A percentile compares a stretch with the other conserved stretches of the same genome.
Evolutionary conservation across 1,140 invertebrate genomes (phyloP).

Genomic region (Drosophila tani): DNA sequence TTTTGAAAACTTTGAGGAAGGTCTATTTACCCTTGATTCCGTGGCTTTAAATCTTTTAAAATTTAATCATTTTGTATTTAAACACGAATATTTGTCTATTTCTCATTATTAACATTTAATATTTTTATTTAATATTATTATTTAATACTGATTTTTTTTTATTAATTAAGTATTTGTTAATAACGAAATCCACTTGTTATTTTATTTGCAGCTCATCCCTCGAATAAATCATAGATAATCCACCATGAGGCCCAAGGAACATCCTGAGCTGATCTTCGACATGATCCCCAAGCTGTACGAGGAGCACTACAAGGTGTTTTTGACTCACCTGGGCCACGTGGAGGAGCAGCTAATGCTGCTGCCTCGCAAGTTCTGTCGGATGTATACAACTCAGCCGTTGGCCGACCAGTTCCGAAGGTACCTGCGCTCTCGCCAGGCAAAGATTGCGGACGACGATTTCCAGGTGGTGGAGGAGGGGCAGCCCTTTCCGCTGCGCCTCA

Average conservation of each 20-base stretch:
- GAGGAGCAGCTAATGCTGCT: constrained; percentile 35
- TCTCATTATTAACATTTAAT: too few species aligned
- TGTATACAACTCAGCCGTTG: constrained; percentile 61
- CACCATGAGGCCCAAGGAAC: constrained; percentile 54
- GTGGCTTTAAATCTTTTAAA: too few species aligned
- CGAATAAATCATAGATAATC: not conserved
- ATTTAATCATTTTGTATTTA: too few species aligned
- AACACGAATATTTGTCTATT: too few species aligned
- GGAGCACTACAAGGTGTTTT: constrained; percentile 48
- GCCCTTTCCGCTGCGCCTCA: constrained; percentile 50
- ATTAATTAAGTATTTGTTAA: too few species aligned
- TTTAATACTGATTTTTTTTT: too few species aligned
- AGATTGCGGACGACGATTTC: constrained; percentile 47
- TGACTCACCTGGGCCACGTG: constrained; percentile 46
- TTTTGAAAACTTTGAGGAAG: too few species aligned
- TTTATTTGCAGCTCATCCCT: too few species aligned
- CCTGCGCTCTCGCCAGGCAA: constrained; percentile 21
- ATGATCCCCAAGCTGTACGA: constrained; percentile 64
- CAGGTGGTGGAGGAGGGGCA: constrained; percentile 39
- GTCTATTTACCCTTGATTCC: too few species aligned
- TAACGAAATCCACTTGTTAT: too few species aligned
- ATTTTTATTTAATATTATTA: too few species aligned
- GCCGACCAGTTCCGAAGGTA: constrained; percentile 47
- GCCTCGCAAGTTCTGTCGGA: constrained; percentile 60
- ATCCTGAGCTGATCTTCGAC: constrained; percentile 61